Evolutionary conservation across 2,797 vertebrate genomes (phyloP).

Genomic region (Anas bahamensis): DNA sequence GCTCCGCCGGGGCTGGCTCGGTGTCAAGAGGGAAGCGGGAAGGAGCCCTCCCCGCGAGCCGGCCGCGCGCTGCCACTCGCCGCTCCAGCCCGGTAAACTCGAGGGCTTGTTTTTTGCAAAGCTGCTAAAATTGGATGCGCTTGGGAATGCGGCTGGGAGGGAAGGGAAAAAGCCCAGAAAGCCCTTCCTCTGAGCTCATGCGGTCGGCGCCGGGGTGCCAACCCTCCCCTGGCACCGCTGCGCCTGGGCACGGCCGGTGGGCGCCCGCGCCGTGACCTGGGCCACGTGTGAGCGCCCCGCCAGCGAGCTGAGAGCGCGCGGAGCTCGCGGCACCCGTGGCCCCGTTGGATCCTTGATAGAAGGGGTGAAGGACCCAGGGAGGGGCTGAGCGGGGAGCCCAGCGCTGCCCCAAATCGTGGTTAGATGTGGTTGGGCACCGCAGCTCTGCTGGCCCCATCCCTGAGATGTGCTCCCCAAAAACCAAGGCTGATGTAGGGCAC

Average conservation of each 20-base stretch:
- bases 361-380: neutral
- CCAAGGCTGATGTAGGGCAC: neutral
- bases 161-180: neutral
- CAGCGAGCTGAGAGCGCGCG: neutral
- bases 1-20: neutral
- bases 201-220: neutral
- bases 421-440: accelerated
- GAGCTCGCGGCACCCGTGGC: neutral
- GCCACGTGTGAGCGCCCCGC: neutral
- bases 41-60: neutral
- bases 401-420: neutral
- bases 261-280: neutral
- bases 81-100: neutral
- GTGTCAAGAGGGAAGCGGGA: constrained; percentile 22
- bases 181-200: neutral
- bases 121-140: constrained; percentile 49
- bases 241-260: neutral
- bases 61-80: neutral
- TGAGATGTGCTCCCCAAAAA: neutral
- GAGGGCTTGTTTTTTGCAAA: constrained; percentile 8
- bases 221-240: neutral
- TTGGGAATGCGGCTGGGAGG: constrained; percentile 8
- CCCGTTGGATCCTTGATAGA: accelerated
- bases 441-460: neutral
- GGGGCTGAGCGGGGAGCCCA: neutral